phyloP scores from a whole-genome alignment of 2,113 vertebrate species.

The Phrynocephalus versicolor region DNA sequence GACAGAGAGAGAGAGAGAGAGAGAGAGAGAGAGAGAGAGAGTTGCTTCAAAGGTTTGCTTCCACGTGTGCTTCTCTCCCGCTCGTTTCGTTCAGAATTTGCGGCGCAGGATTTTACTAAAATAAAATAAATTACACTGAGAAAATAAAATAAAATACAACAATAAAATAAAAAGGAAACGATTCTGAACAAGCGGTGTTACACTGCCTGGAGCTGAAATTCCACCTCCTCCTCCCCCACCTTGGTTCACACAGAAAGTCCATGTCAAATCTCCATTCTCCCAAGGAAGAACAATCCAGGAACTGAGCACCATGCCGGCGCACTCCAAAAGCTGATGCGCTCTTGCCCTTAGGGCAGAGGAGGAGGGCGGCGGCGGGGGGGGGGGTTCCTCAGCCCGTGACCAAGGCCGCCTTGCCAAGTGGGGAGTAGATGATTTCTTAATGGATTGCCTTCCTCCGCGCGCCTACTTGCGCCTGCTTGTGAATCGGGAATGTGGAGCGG shows the following conservation, averaged over 20 bases:
- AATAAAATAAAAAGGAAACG: no score
- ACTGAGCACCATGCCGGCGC: neutral
- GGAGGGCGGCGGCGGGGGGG: no score
- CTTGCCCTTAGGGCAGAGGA: fast-evolving
- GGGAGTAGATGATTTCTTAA: neutral
- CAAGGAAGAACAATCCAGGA: fast-evolving
- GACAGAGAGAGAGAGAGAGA: neutral
- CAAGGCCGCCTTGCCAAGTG: neutral
- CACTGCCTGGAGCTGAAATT: neutral
- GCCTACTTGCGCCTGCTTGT: no score
- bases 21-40: neutral
- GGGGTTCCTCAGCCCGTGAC: no score
- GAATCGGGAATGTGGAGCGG: neutral
- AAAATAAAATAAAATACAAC: no score
- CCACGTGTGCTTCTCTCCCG: neutral
- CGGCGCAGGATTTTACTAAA: no score
- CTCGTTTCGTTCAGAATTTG: no score
- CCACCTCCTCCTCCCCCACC: neutral
- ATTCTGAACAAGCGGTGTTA: neutral
- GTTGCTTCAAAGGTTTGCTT: slow-evolving; percentile 37
- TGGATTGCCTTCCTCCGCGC: neutral
- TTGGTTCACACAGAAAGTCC: no score
- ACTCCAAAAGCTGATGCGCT: neutral
- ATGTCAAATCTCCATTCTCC: neutral
- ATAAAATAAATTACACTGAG: no score